Evolutionary conservation across 1,140 invertebrate species (phyloP).

Genomic region (Notospermus geniculatus): DNA sequence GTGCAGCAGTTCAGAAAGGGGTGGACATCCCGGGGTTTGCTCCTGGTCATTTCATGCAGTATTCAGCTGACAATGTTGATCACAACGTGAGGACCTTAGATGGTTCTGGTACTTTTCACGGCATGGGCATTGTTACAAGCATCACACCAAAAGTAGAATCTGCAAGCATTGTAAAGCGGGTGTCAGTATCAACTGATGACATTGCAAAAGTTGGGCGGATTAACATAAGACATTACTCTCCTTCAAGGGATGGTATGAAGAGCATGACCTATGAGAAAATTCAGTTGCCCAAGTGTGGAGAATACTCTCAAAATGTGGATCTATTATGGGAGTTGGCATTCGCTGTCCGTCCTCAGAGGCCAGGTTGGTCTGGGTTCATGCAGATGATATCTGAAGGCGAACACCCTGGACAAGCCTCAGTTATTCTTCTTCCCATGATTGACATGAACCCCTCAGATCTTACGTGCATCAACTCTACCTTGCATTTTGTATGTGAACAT

Average conservation of each 20-base stretch:
- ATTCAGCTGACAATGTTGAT: constrained; percentile 35
- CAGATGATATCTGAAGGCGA: constrained; percentile 20
- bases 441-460: constrained; percentile 36
- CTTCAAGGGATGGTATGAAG: neutral
- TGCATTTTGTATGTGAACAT: constrained; percentile 29
- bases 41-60: constrained; percentile 23
- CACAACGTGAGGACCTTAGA: constrained; percentile 18
- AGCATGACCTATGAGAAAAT: constrained; percentile 1
- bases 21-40: constrained; percentile 10
- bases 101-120: constrained; percentile 36
- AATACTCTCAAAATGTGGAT: constrained; percentile 4
- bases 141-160: constrained; percentile 12
- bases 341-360: neutral
- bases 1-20: constrained; percentile 22
- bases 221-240: neutral
- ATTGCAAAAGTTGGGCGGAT: neutral
- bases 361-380: constrained; percentile 22
- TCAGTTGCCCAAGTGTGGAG: neutral
- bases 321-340: constrained; percentile 8
- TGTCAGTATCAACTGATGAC: neutral
- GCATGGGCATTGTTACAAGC: constrained; percentile 28
- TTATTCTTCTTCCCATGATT: constrained; percentile 36
- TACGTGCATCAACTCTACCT: constrained; percentile 36
- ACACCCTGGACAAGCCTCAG: constrained; percentile 30
- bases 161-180: neutral